Conservation (phyloP, 2,888 invertebrate genomes). For the Agriopis aurantiaria region DNA sequence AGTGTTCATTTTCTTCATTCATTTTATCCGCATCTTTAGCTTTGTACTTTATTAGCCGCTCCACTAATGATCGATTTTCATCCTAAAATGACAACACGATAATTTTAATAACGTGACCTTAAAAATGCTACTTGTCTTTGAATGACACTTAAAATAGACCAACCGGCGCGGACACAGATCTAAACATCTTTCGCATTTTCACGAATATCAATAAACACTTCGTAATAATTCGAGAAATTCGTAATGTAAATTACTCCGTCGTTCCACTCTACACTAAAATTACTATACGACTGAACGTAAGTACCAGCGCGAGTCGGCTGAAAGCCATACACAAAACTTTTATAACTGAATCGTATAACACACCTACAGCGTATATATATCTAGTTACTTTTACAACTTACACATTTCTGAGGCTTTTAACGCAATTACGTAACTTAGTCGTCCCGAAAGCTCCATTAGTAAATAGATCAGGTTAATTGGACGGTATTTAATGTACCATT, state of each 20-base stretch:
- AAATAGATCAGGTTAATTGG: conserved; percentile 35
- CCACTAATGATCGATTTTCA: conserved; percentile 94
- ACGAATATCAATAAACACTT: conserved; percentile 25
- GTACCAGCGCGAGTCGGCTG: conserved; percentile 60
- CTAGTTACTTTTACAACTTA: conserved; percentile 45
- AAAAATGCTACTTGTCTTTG: background rate
- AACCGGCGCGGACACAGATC: conserved; percentile 29
- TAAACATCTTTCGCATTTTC: conserved; percentile 43
- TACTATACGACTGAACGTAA: conserved; percentile 66
- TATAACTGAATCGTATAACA: conserved; percentile 75
- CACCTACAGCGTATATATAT: conserved; percentile 64
- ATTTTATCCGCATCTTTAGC: conserved; percentile 97
- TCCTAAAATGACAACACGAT: conserved; percentile 86
- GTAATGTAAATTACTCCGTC: conserved; percentile 13
- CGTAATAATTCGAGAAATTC: conserved; percentile 21
- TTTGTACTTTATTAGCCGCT: conserved; percentile 96
- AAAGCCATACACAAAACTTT: conserved; percentile 68
- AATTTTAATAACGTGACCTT: conserved; percentile 15
- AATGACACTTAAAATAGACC: conserved; percentile 10
- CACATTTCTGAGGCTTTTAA: conserved; percentile 43
- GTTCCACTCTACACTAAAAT: conserved; percentile 51
- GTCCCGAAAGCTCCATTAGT: conserved; percentile 26
- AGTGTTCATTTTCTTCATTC: conserved; percentile 98
- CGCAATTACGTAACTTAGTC: conserved; percentile 44
- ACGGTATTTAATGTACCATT: conserved; percentile 6